Conservation (phyloP, 2,113 vertebrate species). For the Phoxinus phoxinus region DNA sequence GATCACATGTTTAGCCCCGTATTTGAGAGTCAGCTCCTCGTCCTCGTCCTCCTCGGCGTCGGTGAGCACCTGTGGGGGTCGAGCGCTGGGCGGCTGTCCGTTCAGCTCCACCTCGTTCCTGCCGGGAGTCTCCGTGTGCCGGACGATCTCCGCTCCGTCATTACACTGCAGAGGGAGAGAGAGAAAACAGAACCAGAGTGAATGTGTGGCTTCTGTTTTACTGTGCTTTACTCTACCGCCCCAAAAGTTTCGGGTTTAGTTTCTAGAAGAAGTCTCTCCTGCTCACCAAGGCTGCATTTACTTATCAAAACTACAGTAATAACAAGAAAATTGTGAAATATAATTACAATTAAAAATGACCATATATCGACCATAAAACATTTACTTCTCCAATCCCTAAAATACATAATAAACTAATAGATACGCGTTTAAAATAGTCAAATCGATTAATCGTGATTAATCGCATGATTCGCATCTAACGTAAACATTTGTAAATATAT, state of each 20-base stretch:
- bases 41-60: slow-evolving; percentile 94
- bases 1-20: slow-evolving; percentile 96
- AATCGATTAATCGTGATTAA: too few species aligned
- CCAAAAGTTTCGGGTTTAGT: not conserved
- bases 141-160: slow-evolving; percentile 70
- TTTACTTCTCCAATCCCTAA: too few species aligned
- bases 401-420: too few species aligned
- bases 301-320: too few species aligned
- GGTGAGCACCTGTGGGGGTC: slow-evolving; percentile 69
- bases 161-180: slow-evolving; percentile 66
- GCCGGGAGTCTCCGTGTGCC: slow-evolving; percentile 66
- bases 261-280: not conserved
- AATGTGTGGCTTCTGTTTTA: not conserved
- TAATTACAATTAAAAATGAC: not conserved
- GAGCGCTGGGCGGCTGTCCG: slow-evolving; percentile 81
- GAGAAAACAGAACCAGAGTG: not conserved
- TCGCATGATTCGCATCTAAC: too few species aligned
- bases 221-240: not conserved
- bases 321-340: not conserved
- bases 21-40: slow-evolving; percentile 94
- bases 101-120: slow-evolving; percentile 81
- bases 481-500: too few species aligned
- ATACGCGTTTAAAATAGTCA: too few species aligned
- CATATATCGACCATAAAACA: too few species aligned
- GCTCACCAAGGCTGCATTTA: not conserved